phyloP scores from a whole-genome alignment of 2,113 vertebrate genomes.

The Burhinus bistriatus region DNA sequence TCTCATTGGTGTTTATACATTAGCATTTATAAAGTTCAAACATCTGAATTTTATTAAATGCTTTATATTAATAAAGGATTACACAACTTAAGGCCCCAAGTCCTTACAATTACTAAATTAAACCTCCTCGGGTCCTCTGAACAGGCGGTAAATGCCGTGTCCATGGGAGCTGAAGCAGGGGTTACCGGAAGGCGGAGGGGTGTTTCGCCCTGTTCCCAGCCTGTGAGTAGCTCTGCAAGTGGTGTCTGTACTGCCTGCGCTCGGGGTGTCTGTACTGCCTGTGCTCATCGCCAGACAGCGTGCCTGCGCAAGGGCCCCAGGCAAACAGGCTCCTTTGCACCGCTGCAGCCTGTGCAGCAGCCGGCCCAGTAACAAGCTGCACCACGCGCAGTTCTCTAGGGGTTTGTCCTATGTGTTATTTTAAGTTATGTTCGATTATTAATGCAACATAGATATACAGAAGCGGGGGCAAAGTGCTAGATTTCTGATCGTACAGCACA shows the following conservation, averaged over 20 bases:
- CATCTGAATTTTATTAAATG: not conserved
- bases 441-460: not conserved
- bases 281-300: rapidly evolving
- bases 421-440: not conserved
- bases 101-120: not conserved
- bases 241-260: too few relatives aligned
- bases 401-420: not conserved
- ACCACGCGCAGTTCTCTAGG: not conserved
- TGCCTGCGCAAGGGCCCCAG: rapidly evolving
- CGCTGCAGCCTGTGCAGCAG: not conserved
- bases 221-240: rapidly evolving
- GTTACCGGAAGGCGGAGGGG: not conserved
- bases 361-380: not conserved
- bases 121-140: not conserved
- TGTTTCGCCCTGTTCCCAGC: not conserved
- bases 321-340: not conserved
- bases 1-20: not conserved
- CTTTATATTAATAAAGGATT: not conserved
- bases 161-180: not conserved
- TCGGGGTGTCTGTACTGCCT: too few relatives aligned
- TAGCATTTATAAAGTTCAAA: not conserved
- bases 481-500: not conserved
- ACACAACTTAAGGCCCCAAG: not conserved
- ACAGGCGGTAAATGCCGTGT: not conserved
- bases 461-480: not conserved